Evolutionary conservation across 2,797 vertebrate species (phyloP), one percentile per base, ranked within the genome.

Genomic region (Onychomys torridus): DNA sequence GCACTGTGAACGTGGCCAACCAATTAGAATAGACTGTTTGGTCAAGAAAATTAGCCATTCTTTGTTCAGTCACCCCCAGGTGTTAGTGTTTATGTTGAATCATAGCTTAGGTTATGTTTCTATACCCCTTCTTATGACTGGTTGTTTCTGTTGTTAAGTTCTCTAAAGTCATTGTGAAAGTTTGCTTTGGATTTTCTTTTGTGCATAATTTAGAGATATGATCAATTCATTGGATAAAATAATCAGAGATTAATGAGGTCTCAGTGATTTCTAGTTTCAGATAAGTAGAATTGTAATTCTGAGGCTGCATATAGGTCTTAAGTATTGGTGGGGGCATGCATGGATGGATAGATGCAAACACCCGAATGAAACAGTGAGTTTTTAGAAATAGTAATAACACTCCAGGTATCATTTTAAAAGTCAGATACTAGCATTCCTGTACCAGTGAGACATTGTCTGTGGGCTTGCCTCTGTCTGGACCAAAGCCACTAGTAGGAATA

Each of bases 111-210:
- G 34, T 46, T 73, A 49, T 27, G 5, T 52, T 34, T 12, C 89
- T 84, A 37, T 1, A 63, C 5, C 32, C 95, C 34, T 92, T n/a
- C 67, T 93, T 90, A 87, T 67, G 27, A 71, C 43, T n/a, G 67
- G 10, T 91, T 87, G 13, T 86, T 93, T 93, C 55, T 52, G 81
- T 79, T 55, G 88, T 81, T 65, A 77, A 97, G 81, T 79, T 76
- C 71, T 61, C n/a, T 77, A 52, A 93, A 73, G 14, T 4, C 3
- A 40, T 91, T 57, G 52, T 52, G 12, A 67, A 88, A 93, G 37
- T 77, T 73, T 82, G 11, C 81, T 93, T 92, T 93, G 52, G 67
- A 76, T 87, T 85, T 88, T 92, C 43, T 88, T 21, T 87, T 78
- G 82, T 57, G 25, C 6, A 88, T 29, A 71, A 4, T 84, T 95